Evolutionary conservation across 2,113 vertebrate genomes (phyloP).

Genomic region (Hymenochirus boettgeri): DNA sequence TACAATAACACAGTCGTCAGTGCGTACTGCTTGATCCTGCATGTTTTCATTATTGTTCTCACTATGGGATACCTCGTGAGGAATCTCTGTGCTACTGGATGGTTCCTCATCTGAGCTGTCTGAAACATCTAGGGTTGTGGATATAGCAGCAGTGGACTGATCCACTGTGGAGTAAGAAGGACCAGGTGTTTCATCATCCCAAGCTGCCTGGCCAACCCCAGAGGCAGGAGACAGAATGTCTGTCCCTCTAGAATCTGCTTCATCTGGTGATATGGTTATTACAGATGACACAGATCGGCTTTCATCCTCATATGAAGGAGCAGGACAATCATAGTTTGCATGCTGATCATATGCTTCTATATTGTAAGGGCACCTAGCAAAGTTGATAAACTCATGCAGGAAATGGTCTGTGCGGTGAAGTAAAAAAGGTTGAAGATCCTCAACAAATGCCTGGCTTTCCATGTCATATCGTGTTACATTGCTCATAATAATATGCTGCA

Average conservation of each 20-base stretch:
- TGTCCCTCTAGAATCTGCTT: slow-evolving; percentile 49
- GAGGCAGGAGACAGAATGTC: slow-evolving; percentile 50
- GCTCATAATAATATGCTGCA: slow-evolving; percentile 80
- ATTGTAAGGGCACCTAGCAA: slow-evolving; percentile 81
- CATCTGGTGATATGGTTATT: slow-evolving; percentile 86
- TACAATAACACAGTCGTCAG: slow-evolving; percentile 80
- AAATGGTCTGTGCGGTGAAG: slow-evolving; percentile 82
- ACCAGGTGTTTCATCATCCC: slow-evolving; percentile 92
- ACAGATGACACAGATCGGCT: slow-evolving; percentile 80
- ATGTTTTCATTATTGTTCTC: slow-evolving; percentile 45
- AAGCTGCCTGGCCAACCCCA: slow-evolving; percentile 65
- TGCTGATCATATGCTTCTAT: slow-evolving; percentile 84
- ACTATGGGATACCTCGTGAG: slow-evolving; percentile 44
- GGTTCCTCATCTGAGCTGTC: slow-evolving; percentile 75
- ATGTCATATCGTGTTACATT: slow-evolving; percentile 76
- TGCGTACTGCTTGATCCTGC: slow-evolving; percentile 53
- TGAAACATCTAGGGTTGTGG: slow-evolving; percentile 67
- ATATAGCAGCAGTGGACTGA: slow-evolving; percentile 52
- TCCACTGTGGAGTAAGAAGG: slow-evolving; percentile 80
- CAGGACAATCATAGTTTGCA: slow-evolving; percentile 84
- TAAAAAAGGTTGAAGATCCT: slow-evolving; percentile 79
- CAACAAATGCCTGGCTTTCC: slow-evolving; percentile 72
- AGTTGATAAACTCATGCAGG: slow-evolving; percentile 83
- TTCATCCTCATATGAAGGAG: slow-evolving; percentile 75
- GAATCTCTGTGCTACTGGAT: slow-evolving; percentile 44